Evolutionary conservation across 2,113 vertebrate genomes (phyloP), one percentile per base, ranked within the genome.

Genomic region (Mixornis gularis): DNA sequence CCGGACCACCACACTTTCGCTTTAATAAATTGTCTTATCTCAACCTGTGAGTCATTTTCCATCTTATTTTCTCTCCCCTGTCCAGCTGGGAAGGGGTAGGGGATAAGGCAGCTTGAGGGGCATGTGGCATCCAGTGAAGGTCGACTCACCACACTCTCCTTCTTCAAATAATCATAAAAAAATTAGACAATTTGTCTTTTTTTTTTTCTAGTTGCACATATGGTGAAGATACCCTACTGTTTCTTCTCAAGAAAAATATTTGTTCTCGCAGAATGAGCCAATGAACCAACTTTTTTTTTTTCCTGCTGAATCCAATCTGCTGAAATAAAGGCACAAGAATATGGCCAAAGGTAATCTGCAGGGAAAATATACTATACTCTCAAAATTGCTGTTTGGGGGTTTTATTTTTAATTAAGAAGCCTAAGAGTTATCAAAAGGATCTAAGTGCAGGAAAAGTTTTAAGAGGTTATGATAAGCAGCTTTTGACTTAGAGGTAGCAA

Each of bases 401-500:
- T 25, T 55, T 29, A 51, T 65, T 74, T 89, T 66, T n/a, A 65
- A n/a, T 77, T 81, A 79, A 82, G 40, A 65, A 56, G 19, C 9
- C 17, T 44, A 14, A 59, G n/a, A 79, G 63, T 66, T 89, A 85
- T 91, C 87, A 87, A 79, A 89, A 79, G 19, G 30, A 91, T 83
- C 71, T 91, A 79, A 83, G 51, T 38, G 55, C 17, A 71, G 29
- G 18, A 64, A 76, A 92, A 91, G 53, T 79, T 79, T 79, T 64
- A 74, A 70, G 22, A 76, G 87, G 74, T 89, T 92, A 43, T 78
- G 87, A 79, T 40, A 93, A 83, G 63, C 74, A 85, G 71, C 74
- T 87, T 96, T 89, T 83, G 71, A 85, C 41, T 82, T 92, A 94
- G 55, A 94, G 70, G 94, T 85, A 94, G 43, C 30, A 72, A 93